phyloP scores from a whole-genome alignment of 2,113 vertebrate species.

The Vidua chalybeata region DNA sequence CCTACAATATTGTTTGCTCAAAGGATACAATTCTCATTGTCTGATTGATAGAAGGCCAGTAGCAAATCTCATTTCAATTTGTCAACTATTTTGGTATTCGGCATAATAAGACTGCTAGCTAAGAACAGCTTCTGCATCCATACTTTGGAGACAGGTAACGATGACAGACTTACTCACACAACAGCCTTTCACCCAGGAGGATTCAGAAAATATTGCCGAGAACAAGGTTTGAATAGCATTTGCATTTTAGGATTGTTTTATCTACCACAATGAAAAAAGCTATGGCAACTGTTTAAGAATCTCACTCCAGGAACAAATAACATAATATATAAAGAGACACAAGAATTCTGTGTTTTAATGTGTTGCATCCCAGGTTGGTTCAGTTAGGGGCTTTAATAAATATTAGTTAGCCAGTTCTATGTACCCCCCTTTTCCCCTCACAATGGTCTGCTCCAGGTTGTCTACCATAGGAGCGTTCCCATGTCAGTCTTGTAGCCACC shows the following conservation, averaged over 20 bases:
- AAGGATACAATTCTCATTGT: not conserved
- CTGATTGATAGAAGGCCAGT: not conserved
- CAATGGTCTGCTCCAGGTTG: too few relatives aligned
- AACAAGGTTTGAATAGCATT: not conserved
- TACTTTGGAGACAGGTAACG: not conserved
- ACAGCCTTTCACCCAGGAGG: not conserved
- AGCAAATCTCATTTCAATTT: constrained; percentile 29
- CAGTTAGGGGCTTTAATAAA: too few relatives aligned
- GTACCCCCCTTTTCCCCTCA: too few relatives aligned
- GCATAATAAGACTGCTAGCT: not conserved
- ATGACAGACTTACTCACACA: not conserved
- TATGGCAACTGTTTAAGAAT: not conserved
- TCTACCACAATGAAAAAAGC: not conserved
- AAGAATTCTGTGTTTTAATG: not conserved
- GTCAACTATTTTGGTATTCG: not conserved
- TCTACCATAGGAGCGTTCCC: too few relatives aligned
- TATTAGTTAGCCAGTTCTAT: too few relatives aligned
- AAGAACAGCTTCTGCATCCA: not conserved
- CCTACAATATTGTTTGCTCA: not conserved
- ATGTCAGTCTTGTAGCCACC: too few relatives aligned
- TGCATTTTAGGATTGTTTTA: not conserved
- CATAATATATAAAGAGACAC: not conserved
- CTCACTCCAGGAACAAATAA: not conserved
- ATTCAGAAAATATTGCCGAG: not conserved
- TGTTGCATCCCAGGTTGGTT: too few relatives aligned